phyloP scores from a whole-genome alignment of 1,140 invertebrate species.

The Sipha flava region DNA sequence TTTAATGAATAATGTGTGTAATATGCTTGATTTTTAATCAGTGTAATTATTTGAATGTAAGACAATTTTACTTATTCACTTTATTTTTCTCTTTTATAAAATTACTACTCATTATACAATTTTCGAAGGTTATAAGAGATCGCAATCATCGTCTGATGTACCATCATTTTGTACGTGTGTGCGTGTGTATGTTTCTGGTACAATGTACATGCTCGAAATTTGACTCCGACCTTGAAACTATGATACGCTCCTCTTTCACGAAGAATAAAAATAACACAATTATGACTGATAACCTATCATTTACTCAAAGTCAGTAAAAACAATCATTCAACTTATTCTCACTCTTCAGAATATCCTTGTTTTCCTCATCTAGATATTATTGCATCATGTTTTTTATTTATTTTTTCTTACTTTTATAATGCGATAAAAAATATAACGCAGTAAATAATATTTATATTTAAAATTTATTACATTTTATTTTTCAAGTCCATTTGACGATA shows the following conservation, averaged over 20 bases:
- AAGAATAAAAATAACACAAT: background rate
- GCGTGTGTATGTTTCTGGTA: background rate
- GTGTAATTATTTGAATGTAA: background rate
- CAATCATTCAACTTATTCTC: background rate
- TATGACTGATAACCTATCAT: background rate
- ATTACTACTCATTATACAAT: background rate
- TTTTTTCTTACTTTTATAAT: no score
- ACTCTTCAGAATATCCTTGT: no score
- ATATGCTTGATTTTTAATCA: background rate
- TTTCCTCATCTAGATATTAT: no score
- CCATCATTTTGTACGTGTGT: background rate
- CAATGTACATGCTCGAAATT: background rate
- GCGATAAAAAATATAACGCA: background rate
- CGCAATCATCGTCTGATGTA: background rate
- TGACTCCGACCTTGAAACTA: background rate
- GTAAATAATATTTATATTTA: no score
- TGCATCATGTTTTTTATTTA: no score
- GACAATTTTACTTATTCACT: background rate
- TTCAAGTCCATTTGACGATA: no score
- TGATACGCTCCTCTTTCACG: background rate
- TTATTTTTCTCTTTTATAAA: background rate
- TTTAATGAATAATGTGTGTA: no score
- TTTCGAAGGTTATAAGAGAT: background rate
- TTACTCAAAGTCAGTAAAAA: background rate
- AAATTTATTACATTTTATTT: no score